Conservation (phyloP, 2,797 vertebrate species). For the Sebastes trivittatus region DNA sequence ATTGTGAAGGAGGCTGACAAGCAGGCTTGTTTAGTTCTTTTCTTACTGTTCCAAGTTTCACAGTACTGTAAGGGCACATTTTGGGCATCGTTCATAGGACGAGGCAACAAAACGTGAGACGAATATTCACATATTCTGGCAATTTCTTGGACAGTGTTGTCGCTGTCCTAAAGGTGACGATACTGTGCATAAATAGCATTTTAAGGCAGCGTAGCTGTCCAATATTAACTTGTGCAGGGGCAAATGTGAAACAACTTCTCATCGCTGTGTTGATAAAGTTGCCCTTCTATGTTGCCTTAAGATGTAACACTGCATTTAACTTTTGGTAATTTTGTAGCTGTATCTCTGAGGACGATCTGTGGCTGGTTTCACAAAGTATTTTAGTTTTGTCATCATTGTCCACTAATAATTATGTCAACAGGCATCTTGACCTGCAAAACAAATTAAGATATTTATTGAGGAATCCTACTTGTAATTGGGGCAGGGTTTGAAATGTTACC, state of each 20-base stretch:
- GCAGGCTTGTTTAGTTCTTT: conserved; percentile 72
- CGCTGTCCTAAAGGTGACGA: conserved; percentile 1
- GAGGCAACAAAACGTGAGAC: neutral
- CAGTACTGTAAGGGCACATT: conserved; percentile 68
- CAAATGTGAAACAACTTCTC: neutral
- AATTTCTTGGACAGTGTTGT: conserved; percentile 16
- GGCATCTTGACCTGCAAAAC: neutral
- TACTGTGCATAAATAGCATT: neutral
- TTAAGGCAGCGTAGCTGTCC: neutral
- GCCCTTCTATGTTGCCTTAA: neutral
- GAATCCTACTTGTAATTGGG: neutral
- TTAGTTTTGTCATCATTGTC: neutral
- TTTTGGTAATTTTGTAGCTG: conserved; percentile 3
- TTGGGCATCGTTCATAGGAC: neutral
- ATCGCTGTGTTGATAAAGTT: neutral
- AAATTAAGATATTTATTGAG: neutral
- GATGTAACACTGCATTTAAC: conserved; percentile 11
- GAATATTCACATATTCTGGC: neutral
- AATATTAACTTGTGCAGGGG: neutral
- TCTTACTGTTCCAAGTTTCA: conserved; percentile 43
- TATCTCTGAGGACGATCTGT: conserved; percentile 10
- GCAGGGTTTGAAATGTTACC: neutral
- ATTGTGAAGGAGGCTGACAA: conserved; percentile 61
- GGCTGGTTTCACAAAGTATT: conserved; percentile 8
- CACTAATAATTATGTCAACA: neutral